Conservation (phyloP, 2,797 vertebrate genomes). For the Enteromius unitaeniatus region DNA sequence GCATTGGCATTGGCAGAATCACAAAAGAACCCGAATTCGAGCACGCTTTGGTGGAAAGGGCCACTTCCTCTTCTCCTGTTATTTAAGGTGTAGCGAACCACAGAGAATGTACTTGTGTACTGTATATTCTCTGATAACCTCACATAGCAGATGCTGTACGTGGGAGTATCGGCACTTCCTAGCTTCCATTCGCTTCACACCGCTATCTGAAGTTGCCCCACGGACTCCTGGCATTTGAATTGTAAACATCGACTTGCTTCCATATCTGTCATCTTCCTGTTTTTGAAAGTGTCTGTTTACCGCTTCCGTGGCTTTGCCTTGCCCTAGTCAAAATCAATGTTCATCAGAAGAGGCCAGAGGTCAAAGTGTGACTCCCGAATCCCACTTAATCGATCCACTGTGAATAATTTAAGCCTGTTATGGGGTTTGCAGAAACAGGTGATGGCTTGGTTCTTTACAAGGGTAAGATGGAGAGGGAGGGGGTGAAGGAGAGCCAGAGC, state of each 20-base stretch:
- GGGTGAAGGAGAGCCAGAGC: neutral
- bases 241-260: constrained; percentile 26
- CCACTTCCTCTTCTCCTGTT: constrained; percentile 11
- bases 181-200: constrained; percentile 14
- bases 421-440: constrained; percentile 69
- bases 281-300: constrained; percentile 48
- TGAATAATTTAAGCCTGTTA: constrained; percentile 71
- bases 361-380: constrained; percentile 69
- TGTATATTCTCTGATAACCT: constrained; percentile 44
- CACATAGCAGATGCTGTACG: constrained; percentile 48
- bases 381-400: constrained; percentile 70
- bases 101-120: constrained; percentile 35
- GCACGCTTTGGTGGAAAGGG: neutral
- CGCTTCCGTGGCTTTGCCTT: constrained; percentile 56
- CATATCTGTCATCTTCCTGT: constrained; percentile 22
- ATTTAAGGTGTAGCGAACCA: constrained; percentile 38
- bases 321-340: constrained; percentile 70
- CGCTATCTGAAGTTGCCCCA: constrained; percentile 49
- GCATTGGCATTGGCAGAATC: neutral
- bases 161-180: constrained; percentile 28
- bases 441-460: constrained; percentile 58
- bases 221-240: constrained; percentile 30
- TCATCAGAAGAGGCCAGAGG: constrained; percentile 69
- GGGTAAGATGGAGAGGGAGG: constrained; percentile 48
- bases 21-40: neutral